Base-by-base conservation (phyloP, 2,113 vertebrate genomes). In the Dinomys branickii region DNA sequence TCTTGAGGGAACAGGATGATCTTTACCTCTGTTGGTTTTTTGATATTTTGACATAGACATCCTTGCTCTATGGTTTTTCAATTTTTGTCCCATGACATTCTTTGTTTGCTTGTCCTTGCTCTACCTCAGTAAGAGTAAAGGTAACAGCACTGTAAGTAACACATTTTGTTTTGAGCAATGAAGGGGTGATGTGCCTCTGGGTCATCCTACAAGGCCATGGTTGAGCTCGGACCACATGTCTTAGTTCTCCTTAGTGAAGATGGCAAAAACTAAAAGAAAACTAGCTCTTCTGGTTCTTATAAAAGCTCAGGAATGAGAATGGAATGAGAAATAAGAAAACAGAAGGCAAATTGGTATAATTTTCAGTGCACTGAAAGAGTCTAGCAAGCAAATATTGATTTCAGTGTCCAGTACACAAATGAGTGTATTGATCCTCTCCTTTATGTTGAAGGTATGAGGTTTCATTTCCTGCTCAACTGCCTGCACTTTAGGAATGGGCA, bases 271-370 rank as follows among this genome's bases (percentile, higher is more conserved):
- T 59, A 11, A 65, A 82, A 87, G 80, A 91, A 83, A 96, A 52
- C 19, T 2, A 38, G 41, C 28, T 59, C 44, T 92, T 94, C 82
- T 83, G 50, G 30, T 90, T 97, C 26, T 50, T 56, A 17, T 75
- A 17, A 75, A 97, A 26, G 2, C 47, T 33, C 71, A 26, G 30
- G n/a, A n/a, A 71, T 88, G 35, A 88, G n/a, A 44, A 81, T 41
- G 59, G 58, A 92, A 89, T 22, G 77, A 71, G 95, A 95, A 88
- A 47, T 65, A 65, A 88, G 82, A 77, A 93, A 87, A 47, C 58
- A 61, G 61, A 67, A 30, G 26, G 10, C 67, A 91, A 95, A 73
- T 0, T 0, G 52, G 28, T 50, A 44, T 67, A 50, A 61, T 96
- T 94, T 92, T 50, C 81, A 84, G 87, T 8, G 30, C 22, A 56